These are phyloP conservation scores for Tenthredo scrophulariae DNA, from an alignment of 2,888 invertebrate species.

Conservation along the genomic window DNA sequence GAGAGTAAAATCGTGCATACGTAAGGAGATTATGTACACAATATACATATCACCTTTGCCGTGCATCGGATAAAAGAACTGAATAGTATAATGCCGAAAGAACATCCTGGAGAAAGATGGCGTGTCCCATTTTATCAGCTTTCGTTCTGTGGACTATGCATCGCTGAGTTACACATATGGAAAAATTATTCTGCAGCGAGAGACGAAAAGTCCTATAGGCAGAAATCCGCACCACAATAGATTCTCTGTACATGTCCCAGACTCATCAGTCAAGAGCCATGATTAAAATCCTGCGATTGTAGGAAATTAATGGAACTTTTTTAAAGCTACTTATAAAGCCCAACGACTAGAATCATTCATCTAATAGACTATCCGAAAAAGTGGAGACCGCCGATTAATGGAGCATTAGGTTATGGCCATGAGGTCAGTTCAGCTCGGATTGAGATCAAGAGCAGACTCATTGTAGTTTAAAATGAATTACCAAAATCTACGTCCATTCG, in stretches of 20 bases:
- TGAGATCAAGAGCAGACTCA: neutral
- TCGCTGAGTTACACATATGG: neutral
- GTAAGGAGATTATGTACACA: neutral
- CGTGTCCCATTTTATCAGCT: no score
- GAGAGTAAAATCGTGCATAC: neutral
- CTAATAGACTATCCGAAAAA: neutral
- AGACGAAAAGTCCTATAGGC: neutral
- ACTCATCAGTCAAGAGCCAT: neutral
- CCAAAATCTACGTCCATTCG: neutral
- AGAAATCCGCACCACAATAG: neutral
- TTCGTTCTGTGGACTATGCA: no score
- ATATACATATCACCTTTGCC: neutral
- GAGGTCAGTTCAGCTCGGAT: neutral
- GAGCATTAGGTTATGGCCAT: neutral
- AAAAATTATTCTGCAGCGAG: neutral
- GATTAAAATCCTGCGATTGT: neutral
- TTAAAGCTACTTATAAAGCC: neutral
- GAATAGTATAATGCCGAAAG: neutral
- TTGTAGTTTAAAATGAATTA: neutral
- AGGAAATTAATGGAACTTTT: neutral
- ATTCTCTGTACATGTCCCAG: no score
- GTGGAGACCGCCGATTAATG: neutral
- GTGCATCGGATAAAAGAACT: neutral
- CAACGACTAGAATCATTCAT: neutral
- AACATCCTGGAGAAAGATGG: neutral